Evolutionary conservation across 2,888 invertebrate species (phyloP).

Genomic region (Agrochola litura): DNA sequence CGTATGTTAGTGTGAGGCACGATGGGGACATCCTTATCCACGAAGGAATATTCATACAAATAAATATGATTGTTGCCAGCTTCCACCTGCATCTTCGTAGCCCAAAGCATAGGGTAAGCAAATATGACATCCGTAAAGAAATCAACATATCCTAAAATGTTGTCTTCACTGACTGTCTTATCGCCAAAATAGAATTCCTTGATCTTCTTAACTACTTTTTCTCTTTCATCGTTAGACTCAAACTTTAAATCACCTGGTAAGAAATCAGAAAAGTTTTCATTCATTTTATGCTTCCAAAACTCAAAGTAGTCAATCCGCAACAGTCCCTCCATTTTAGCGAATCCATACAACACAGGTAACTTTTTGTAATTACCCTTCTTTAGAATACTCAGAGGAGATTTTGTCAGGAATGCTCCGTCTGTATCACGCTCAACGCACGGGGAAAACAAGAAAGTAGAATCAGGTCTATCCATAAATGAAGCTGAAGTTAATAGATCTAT

Average conservation of each 20-base stretch:
- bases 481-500: constrained; percentile 59
- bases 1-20: constrained; percentile 68
- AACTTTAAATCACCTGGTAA: constrained; percentile 77
- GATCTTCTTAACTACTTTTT: constrained; percentile 68
- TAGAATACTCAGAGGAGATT: constrained; percentile 74
- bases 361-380: constrained; percentile 70
- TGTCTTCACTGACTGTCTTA: constrained; percentile 65
- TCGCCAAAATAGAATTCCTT: constrained; percentile 77
- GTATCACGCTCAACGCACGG: constrained; percentile 72
- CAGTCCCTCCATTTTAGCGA: constrained; percentile 74
- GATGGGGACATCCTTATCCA: constrained; percentile 64
- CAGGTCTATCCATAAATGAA: constrained; percentile 56
- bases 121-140: constrained; percentile 80
- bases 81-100: constrained; percentile 69
- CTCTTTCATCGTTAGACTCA: constrained; percentile 68
- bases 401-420: constrained; percentile 69
- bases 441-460: constrained; percentile 58
- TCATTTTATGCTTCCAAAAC: constrained; percentile 73
- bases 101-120: constrained; percentile 66
- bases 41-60: constrained; percentile 76
- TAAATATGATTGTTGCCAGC: constrained; percentile 75
- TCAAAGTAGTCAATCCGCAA: constrained; percentile 57
- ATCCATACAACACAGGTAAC: constrained; percentile 76
- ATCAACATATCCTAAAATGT: constrained; percentile 71
- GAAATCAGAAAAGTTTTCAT: constrained; percentile 76